Evolutionary conservation across 2,797 vertebrate species (phyloP).

Genomic region (Cossypha caffra): DNA sequence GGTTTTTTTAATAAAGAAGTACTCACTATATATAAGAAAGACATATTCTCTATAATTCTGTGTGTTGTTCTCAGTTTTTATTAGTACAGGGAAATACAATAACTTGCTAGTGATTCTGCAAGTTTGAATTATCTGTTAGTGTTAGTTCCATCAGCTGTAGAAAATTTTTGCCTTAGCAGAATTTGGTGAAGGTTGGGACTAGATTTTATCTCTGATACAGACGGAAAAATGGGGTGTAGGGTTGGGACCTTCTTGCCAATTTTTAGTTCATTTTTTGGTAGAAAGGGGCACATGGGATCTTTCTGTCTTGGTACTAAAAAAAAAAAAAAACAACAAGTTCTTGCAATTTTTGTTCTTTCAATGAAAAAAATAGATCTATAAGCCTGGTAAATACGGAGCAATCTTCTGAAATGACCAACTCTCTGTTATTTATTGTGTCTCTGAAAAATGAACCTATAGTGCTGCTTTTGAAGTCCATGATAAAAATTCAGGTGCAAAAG

Average conservation of each 20-base stretch:
- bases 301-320: background rate
- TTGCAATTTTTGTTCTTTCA: background rate
- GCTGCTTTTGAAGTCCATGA: background rate
- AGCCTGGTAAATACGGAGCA: background rate
- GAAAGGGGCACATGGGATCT: rapidly evolving
- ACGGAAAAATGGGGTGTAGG: rapidly evolving
- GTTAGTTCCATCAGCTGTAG: background rate
- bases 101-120: background rate
- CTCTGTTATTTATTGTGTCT: background rate
- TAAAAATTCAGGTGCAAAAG: background rate
- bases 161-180: background rate
- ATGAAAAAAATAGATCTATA: background rate
- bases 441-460: background rate
- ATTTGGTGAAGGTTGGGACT: background rate
- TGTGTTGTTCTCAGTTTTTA: background rate
- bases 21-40: background rate
- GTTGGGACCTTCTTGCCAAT: background rate
- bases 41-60: background rate
- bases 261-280: background rate
- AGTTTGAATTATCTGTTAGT: background rate
- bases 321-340: background rate
- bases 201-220: background rate
- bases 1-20: background rate
- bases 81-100: background rate
- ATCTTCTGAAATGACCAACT: background rate